Evolutionary conservation across 2,113 vertebrate genomes (phyloP), one percentile per base, ranked within the genome.

Genomic region (Mungos mungo): DNA sequence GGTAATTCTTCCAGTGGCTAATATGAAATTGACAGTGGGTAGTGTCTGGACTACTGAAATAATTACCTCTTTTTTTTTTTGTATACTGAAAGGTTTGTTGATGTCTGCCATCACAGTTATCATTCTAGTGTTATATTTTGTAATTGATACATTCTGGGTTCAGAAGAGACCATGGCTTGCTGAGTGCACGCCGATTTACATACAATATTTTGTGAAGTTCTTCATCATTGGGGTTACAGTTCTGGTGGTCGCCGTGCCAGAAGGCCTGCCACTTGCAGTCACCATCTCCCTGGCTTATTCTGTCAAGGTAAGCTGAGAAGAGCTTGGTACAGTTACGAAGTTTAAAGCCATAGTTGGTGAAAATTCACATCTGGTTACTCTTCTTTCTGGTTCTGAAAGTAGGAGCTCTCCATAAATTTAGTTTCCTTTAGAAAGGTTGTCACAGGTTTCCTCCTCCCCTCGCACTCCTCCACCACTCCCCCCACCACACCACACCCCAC

Each of bases 191-290:
- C 99, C 99, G 7, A 99, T 99, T 98, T 99, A 99, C 98, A 99
- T 99, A 97, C 99, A 99, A 97, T 99, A 99, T 98, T 99, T 99
- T 97, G 99, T 99, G 87, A 99, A 99, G 98, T 99, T 99, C 99
- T 99, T 99, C 99, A 99, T 99, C 98, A 99, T 99, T 93, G 99
- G 99, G 92, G 99, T 99, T 90, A 99, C 99, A 2, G 99, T 99
- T 82, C 98, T 99, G 97, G 99, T 99, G 97, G 99, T 99, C 81
- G 99, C 99, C 0, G 99, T 99, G 72, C 99, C 99, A 19, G 99
- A 99, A 98, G 99, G 99, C 97, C 99, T 99, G 98, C 99, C 99
- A 5, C 99, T 99, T 77, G 99, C 99, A 66, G 99, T 99, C 66
- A 99, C 99, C 50, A 99, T 99, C 98, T 99, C 99, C 31, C 98